These are phyloP conservation scores for Hycleus cichorii DNA, from an alignment of 1,140 invertebrate genomes.

Conservation along the genomic window DNA sequence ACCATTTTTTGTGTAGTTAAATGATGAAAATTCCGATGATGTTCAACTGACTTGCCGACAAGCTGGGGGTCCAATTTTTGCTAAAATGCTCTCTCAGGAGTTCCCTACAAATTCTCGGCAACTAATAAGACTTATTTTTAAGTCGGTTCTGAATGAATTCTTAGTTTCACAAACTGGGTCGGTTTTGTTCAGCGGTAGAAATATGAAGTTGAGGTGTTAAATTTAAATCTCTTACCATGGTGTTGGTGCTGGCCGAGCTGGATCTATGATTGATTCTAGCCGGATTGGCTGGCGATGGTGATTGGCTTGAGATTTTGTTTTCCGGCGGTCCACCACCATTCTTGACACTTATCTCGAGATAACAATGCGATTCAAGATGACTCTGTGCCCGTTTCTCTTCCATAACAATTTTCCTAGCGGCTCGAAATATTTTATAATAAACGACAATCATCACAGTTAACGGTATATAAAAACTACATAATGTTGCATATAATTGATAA, in stretches of 20 bases:
- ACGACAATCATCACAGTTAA: slow-evolving; percentile 84
- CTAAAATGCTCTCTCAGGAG: too few relatives aligned
- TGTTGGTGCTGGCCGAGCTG: slow-evolving; percentile 55
- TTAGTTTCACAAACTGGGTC: too few relatives aligned
- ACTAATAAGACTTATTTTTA: too few relatives aligned
- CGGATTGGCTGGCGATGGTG: slow-evolving; percentile 41
- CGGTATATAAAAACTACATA: slow-evolving; percentile 86
- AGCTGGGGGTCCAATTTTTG: too few relatives aligned
- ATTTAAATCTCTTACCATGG: slow-evolving; percentile 45
- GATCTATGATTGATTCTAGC: slow-evolving; percentile 43
- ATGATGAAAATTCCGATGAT: too few relatives aligned
- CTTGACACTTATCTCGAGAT: slow-evolving; percentile 61
- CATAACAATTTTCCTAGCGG: slow-evolving; percentile 73
- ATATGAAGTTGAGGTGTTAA: too few relatives aligned
- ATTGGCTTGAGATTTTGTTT: slow-evolving; percentile 48
- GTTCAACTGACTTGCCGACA: too few relatives aligned
- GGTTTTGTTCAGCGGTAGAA: too few relatives aligned
- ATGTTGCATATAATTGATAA: slow-evolving; percentile 84
- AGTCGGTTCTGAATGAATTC: too few relatives aligned
- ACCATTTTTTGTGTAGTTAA: too few relatives aligned
- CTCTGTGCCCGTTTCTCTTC: slow-evolving; percentile 80
- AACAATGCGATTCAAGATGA: slow-evolving; percentile 69
- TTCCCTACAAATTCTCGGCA: too few relatives aligned
- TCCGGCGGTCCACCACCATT: slow-evolving; percentile 60
- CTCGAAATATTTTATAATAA: slow-evolving; percentile 85